These are phyloP conservation scores for Tetanocera ferruginea DNA, from an alignment of 2,888 invertebrate genomes.

Conservation along the genomic window DNA sequence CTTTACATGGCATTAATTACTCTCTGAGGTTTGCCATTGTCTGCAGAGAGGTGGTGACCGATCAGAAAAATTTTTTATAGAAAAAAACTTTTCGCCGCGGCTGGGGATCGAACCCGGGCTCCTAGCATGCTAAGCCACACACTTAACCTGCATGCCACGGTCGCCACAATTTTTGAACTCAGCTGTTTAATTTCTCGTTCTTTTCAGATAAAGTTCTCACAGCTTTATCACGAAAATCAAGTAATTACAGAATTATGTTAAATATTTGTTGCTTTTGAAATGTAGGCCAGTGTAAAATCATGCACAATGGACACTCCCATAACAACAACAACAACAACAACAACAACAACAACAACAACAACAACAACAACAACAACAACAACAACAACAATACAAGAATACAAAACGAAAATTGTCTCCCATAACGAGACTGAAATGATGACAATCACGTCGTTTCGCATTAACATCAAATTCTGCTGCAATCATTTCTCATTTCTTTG, in stretches of 20 bases:
- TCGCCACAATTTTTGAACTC: too few relatives aligned
- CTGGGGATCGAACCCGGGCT: too few relatives aligned
- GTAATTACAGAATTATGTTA: neutral
- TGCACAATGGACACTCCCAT: neutral
- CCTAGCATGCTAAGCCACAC: too few relatives aligned
- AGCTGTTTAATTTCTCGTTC: too few relatives aligned
- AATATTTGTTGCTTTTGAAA: too few relatives aligned
- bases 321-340: neutral
- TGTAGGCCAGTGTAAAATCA: neutral
- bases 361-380: neutral
- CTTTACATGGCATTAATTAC: too few relatives aligned
- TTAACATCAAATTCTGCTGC: slow-evolving; percentile 20
- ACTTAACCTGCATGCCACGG: too few relatives aligned
- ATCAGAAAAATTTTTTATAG: too few relatives aligned
- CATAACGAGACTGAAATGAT: slow-evolving; percentile 23
- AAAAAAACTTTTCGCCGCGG: too few relatives aligned
- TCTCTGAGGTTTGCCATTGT: too few relatives aligned
- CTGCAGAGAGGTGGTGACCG: too few relatives aligned
- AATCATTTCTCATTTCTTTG: neutral
- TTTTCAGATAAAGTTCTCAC: too few relatives aligned
- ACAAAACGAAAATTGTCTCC: neutral
- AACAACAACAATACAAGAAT: neutral
- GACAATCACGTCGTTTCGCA: slow-evolving; percentile 36
- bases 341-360: neutral
- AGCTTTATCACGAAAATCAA: neutral